Evolutionary conservation across 2,113 vertebrate species (phyloP).

Genomic region (Gadus macrocephalus): DNA sequence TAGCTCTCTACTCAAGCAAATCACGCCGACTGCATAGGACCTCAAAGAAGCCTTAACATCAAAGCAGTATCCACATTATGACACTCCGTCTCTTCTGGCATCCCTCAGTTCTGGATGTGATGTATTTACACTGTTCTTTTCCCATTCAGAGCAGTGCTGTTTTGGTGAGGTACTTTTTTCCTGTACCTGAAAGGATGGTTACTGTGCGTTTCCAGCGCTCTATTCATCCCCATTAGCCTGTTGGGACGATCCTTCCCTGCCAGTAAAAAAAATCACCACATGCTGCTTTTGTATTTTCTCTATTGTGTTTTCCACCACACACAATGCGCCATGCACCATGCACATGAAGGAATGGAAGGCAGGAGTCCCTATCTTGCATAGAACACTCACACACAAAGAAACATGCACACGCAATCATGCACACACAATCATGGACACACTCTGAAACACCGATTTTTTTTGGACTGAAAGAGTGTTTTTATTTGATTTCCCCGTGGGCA

Average conservation of each 20-base stretch:
- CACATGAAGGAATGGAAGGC: background rate
- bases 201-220: conserved; percentile 36
- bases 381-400: background rate
- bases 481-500: conserved; percentile 22
- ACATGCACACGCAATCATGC: background rate
- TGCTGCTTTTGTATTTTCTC: conserved; percentile 12
- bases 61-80: conserved; percentile 47
- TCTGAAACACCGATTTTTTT: conserved; percentile 14
- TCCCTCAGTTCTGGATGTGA: conserved; percentile 37
- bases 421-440: background rate
- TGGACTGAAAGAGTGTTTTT: background rate
- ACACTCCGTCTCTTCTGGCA: conserved; percentile 37
- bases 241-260: conserved; percentile 36
- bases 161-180: conserved; percentile 40
- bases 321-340: background rate
- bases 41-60: conserved; percentile 35
- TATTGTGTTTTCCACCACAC: conserved; percentile 17
- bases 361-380: background rate
- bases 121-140: conserved; percentile 37
- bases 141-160: conserved; percentile 27
- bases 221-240: conserved; percentile 54
- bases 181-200: conserved; percentile 28
- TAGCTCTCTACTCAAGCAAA: background rate
- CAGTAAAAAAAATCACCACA: conserved; percentile 18
- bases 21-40: conserved; percentile 19